phyloP scores from a whole-genome alignment of 2,888 invertebrate species.

The Agonum fuliginosum region DNA sequence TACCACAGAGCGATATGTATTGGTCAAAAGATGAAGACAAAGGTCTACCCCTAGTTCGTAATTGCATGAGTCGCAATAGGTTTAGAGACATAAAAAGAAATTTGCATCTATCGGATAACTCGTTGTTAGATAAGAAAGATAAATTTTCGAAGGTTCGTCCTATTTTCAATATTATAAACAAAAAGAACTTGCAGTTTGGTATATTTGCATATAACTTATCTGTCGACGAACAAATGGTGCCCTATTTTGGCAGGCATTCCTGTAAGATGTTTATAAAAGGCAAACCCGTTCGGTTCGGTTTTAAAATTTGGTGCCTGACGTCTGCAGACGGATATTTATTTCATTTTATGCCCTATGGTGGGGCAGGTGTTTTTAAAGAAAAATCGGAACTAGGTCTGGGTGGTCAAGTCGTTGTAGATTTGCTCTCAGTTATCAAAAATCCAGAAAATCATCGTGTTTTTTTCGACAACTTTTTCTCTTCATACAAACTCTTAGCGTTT shows the following conservation, averaged over 20 bases:
- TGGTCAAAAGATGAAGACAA: no score
- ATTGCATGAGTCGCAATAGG: constrained; percentile 8
- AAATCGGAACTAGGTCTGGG: not conserved
- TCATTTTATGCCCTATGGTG: constrained; percentile 60
- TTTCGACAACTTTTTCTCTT: constrained; percentile 39
- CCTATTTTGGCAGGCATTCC: not conserved
- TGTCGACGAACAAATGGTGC: constrained; percentile 20
- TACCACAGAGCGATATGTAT: not conserved
- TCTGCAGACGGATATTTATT: constrained; percentile 59
- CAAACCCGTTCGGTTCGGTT: constrained; percentile 62
- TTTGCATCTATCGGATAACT: constrained; percentile 48
- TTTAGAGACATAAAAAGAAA: constrained; percentile 6
- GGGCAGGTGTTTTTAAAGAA: no score
- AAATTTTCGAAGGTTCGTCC: constrained; percentile 61
- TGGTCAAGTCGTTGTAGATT: not conserved
- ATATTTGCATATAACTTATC: constrained; percentile 60
- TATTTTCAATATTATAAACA: no score
- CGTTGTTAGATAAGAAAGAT: constrained; percentile 58
- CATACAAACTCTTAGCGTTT: not conserved
- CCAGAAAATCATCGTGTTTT: not conserved
- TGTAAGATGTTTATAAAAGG: no score
- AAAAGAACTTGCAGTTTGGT: constrained; percentile 57
- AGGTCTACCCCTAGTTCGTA: not conserved
- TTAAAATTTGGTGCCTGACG: constrained; percentile 60
- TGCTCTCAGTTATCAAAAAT: constrained; percentile 2